Evolutionary conservation across 92 coral and sea anemone genomes (phyloP).

Genomic region (Zoanthus sociatus): DNA sequence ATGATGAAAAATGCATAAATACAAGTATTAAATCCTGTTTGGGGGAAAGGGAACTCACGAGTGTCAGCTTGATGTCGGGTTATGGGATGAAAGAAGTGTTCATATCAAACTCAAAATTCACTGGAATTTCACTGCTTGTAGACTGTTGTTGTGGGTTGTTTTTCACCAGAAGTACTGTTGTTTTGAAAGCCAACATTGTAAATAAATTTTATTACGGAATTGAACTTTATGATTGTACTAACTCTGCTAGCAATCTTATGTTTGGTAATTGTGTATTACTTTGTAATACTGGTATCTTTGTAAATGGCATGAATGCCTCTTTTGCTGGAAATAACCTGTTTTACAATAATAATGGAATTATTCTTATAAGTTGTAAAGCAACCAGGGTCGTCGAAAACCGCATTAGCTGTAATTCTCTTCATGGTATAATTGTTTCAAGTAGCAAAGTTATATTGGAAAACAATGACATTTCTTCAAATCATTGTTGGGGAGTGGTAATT

Average conservation of each 20-base stretch:
- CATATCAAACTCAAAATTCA: not conserved
- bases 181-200: not conserved
- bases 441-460: not conserved
- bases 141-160: not conserved
- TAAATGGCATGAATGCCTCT: not conserved
- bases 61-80: not conserved
- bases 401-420: not conserved
- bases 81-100: not conserved
- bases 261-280: too few species aligned
- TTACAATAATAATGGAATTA: not conserved
- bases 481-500: slow-evolving; percentile 16
- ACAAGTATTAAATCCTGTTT: not conserved
- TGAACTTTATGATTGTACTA: not conserved
- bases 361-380: not conserved
- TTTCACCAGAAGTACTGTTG: not conserved
- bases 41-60: not conserved
- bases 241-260: not conserved
- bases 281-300: not conserved
- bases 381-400: not conserved
- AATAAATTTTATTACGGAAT: not conserved
- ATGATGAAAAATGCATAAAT: not conserved
- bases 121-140: too few species aligned
- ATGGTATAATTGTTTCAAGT: not conserved
- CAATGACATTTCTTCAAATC: not conserved
- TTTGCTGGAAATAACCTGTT: not conserved